phyloP scores from a whole-genome alignment of 2,113 vertebrate species.

The Proteles cristata region DNA sequence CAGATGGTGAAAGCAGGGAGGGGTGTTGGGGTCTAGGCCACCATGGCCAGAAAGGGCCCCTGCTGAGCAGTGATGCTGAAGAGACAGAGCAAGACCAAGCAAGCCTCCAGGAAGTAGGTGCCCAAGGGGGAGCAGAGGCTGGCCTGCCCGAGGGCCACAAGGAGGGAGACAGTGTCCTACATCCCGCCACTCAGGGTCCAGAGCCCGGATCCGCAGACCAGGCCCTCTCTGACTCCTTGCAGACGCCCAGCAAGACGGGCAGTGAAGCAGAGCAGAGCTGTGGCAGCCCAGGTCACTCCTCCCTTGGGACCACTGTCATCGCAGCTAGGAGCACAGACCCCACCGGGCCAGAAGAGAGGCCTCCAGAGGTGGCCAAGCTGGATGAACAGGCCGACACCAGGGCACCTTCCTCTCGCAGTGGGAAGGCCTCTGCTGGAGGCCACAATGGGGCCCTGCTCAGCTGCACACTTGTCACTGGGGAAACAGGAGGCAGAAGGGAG shows the following conservation, averaged over 20 bases:
- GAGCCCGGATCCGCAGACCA: background rate
- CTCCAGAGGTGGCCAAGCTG: background rate
- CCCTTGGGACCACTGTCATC: background rate
- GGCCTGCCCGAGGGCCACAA: background rate
- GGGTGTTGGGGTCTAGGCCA: background rate
- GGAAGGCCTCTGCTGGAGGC: background rate
- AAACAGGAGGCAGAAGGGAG: background rate
- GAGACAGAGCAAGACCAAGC: background rate
- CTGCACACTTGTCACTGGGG: fast-evolving
- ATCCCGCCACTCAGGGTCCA: background rate
- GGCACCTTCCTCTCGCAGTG: background rate
- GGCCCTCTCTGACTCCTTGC: background rate
- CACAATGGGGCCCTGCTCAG: background rate
- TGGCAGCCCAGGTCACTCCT: background rate
- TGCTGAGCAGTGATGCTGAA: background rate
- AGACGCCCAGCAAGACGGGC: background rate
- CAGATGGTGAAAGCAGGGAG: background rate
- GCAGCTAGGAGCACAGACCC: background rate
- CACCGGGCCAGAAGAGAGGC: background rate
- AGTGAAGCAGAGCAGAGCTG: background rate
- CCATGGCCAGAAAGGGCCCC: background rate
- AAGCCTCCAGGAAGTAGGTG: background rate
- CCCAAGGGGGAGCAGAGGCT: background rate
- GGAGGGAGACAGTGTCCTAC: background rate
- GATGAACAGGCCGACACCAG: fast-evolving